Evolutionary conservation across 2,113 vertebrate genomes (phyloP).

Genomic region (Cnemophilus loriae): DNA sequence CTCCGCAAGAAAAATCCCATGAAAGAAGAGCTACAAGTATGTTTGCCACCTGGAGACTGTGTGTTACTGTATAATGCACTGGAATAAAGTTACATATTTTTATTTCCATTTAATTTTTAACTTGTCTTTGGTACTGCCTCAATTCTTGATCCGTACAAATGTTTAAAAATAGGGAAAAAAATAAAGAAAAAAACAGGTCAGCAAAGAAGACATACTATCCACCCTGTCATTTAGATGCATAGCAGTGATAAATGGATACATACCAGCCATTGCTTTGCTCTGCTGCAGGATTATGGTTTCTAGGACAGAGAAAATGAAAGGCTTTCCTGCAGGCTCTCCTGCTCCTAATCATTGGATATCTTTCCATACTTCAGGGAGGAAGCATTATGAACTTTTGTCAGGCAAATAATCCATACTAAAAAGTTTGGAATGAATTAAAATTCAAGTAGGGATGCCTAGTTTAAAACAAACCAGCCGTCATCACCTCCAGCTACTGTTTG

Average conservation of each 20-base stretch:
- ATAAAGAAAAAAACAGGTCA: not conserved
- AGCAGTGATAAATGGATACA: not conserved
- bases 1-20: not conserved
- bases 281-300: slow-evolving; percentile 51
- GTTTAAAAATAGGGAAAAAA: not conserved
- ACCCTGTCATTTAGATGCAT: slow-evolving; percentile 3
- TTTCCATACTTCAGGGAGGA: slow-evolving; percentile 6
- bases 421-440: not conserved
- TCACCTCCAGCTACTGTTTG: slow-evolving; percentile 31
- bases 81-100: not conserved
- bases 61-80: not conserved
- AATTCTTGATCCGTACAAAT: not conserved
- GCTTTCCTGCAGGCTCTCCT: slow-evolving; percentile 42
- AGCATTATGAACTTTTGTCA: not conserved
- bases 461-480: slow-evolving; percentile 42
- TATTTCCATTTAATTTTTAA: not conserved
- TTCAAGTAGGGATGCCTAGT: not conserved
- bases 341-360: not conserved
- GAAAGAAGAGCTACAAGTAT: not conserved
- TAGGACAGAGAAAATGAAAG: slow-evolving; percentile 69
- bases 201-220: not conserved
- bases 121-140: not conserved
- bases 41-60: not conserved
- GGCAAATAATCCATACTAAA: not conserved
- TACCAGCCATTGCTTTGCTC: slow-evolving; percentile 32